Evolutionary conservation across 2,888 invertebrate species (phyloP).

Genomic region (Leptothorax acervorum): DNA sequence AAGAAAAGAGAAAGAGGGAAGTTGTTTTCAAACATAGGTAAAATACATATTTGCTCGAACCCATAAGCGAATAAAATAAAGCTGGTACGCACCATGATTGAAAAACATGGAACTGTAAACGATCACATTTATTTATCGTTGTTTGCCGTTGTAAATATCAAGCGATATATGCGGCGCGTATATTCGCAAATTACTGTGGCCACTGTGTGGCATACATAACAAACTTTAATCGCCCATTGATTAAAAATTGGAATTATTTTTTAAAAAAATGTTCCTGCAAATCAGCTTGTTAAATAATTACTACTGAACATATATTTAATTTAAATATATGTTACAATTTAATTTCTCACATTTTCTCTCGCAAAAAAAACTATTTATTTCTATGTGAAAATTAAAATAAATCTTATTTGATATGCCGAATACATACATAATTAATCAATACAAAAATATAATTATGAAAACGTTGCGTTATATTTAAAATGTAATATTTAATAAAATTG

Average conservation of each 20-base stretch:
- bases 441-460: not conserved
- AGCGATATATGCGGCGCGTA: not conserved
- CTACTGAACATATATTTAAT: not conserved
- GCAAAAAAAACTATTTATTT: not conserved
- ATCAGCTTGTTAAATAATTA: not conserved
- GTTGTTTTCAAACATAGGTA: not conserved
- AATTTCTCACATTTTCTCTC: not conserved
- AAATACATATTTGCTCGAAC: not conserved
- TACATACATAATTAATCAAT: slow-evolving; percentile 4
- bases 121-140: slow-evolving; percentile 31
- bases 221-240: not conserved
- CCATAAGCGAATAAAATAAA: slow-evolving; percentile 20
- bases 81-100: not conserved
- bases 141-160: slow-evolving; percentile 12
- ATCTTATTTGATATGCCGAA: not conserved
- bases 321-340: too few species aligned
- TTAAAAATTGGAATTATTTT: not conserved
- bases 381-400: not conserved
- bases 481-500: not conserved
- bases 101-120: slow-evolving; percentile 21
- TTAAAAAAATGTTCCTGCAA: not conserved
- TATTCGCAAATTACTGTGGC: not conserved
- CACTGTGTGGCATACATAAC: not conserved
- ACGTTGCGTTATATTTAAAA: not conserved
- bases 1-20: not conserved